Percentiles rank a stretch among this genome's conserved stretches.
phyloP scores from a whole-genome alignment of 2,797 vertebrate species.

The Furcifer pardalis region DNA sequence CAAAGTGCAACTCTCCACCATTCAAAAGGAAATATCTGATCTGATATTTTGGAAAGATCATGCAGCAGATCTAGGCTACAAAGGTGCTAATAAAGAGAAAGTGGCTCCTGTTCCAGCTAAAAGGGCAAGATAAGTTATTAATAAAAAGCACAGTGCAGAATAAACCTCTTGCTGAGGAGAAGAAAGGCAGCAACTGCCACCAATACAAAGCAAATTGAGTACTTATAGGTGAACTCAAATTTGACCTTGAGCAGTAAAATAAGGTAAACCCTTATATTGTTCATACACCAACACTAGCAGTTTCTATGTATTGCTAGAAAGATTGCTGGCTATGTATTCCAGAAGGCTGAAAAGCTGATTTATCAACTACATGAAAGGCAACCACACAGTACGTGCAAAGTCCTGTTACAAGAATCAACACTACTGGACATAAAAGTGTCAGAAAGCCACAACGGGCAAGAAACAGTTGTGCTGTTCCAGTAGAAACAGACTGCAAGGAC shows the following conservation, averaged over 20 bases:
- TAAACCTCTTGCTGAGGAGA: slow-evolving; percentile 24
- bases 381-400: slow-evolving; percentile 37
- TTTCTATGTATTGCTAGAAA: slow-evolving; percentile 43
- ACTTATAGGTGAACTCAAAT: neutral
- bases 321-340: slow-evolving; percentile 47
- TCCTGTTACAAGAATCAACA: slow-evolving; percentile 35
- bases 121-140: slow-evolving; percentile 11
- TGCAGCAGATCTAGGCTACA: slow-evolving; percentile 15
- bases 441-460: slow-evolving; percentile 27
- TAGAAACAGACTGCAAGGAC: slow-evolving; percentile 22
- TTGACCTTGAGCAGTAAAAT: slow-evolving; percentile 17
- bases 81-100: slow-evolving; percentile 12
- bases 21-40: neutral
- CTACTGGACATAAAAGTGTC: slow-evolving; percentile 27
- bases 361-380: slow-evolving; percentile 36
- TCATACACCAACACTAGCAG: slow-evolving; percentile 22
- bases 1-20: slow-evolving; percentile 3
- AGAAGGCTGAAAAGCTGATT: slow-evolving; percentile 39
- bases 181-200: slow-evolving; percentile 20
- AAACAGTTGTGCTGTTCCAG: slow-evolving; percentile 24
- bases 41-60: slow-evolving; percentile 6
- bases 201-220: slow-evolving; percentile 1
- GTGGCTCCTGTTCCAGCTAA: slow-evolving; percentile 8
- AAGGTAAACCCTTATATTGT: slow-evolving; percentile 5
- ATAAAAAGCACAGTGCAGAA: slow-evolving; percentile 25